Conservation (phyloP, 2,888 invertebrate species). For the Pachydiplax longipennis region DNA sequence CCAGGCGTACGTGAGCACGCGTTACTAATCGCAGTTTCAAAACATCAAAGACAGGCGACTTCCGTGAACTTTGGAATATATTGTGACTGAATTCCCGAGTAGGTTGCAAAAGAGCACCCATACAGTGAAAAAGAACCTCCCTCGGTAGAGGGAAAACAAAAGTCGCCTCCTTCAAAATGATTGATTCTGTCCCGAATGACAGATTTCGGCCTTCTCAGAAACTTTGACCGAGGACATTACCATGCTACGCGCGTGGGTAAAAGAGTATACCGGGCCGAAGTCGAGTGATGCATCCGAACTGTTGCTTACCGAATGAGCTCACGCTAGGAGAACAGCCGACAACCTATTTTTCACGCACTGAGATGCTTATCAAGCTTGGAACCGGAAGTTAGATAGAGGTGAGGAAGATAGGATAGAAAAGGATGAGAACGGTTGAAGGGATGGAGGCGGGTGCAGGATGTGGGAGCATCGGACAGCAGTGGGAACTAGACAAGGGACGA, state of each 20-base stretch:
- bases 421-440: slow-evolving; percentile 8
- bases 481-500: background rate
- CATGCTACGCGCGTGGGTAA: background rate
- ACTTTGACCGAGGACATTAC: background rate
- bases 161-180: background rate
- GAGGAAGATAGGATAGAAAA: slow-evolving; percentile 24
- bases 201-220: background rate
- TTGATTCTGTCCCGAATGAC: background rate
- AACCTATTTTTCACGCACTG: slow-evolving; percentile 31
- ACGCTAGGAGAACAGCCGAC: slow-evolving; percentile 10
- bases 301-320: slow-evolving; percentile 13
- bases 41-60: background rate
- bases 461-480: background rate
- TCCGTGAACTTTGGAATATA: background rate
- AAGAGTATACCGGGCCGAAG: background rate
- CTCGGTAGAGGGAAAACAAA: background rate
- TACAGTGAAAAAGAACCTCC: background rate
- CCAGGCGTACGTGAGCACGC: too few species aligned
- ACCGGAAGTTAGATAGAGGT: slow-evolving; percentile 39
- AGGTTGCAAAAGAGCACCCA: background rate
- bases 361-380: slow-evolving; percentile 24
- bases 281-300: background rate
- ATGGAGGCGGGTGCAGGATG: slow-evolving; percentile 7
- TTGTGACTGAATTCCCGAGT: background rate
- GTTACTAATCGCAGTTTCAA: too few species aligned